Evolutionary conservation across 2,113 vertebrate genomes (phyloP), one percentile per base, ranked within the genome.

Genomic region (Dendropsophus ebraccatus): DNA sequence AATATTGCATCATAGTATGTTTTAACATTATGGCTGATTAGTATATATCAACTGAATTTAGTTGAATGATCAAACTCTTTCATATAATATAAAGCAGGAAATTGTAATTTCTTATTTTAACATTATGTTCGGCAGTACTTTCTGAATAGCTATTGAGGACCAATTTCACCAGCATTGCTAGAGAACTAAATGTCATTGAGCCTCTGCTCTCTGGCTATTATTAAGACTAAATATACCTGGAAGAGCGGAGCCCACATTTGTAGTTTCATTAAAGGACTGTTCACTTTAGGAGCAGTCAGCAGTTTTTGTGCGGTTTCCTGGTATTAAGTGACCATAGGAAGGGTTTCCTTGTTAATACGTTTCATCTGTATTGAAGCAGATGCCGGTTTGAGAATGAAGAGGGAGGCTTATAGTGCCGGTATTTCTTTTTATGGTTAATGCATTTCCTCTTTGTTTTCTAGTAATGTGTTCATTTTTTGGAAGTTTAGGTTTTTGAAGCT

Each of bases 211-310:
- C 37, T 74, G 13, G 21, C 35, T 50, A 25, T 75, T 47, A 41
- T 73, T 10, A 73, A 73, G 45, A 45, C 69, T 32, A 45, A 45
- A 41, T 73, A 41, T 73, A 73, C 69, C 69, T 73, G 69, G 35
- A 41, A n/a, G 69, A 45, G 4, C 35, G n/a, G 35, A 45, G 21
- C 21, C 37, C 23, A 73, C 37, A 32, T 35, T 69, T 73, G 23
- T 45, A 11, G 23, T 45, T n/a, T 35, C 13, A 69, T 67, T 69
- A 69, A 35, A 69, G 28, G 30, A 17, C 35, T n/a, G 8, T n/a
- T 73, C 37, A 23, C 37, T 73, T 41, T 73, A 37, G 37, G 32
- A 73, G 69, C 37, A 45, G 69, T 73, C 37, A 73, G 35, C 37
- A 45, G 19, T 73, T 73, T 45, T 16, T 32, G 23, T 5, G 16